A percentile compares a stretch with the other conserved stretches of the same genome.
phyloP scores from a whole-genome alignment of 2,113 vertebrate species.

The Albula goreensis region DNA sequence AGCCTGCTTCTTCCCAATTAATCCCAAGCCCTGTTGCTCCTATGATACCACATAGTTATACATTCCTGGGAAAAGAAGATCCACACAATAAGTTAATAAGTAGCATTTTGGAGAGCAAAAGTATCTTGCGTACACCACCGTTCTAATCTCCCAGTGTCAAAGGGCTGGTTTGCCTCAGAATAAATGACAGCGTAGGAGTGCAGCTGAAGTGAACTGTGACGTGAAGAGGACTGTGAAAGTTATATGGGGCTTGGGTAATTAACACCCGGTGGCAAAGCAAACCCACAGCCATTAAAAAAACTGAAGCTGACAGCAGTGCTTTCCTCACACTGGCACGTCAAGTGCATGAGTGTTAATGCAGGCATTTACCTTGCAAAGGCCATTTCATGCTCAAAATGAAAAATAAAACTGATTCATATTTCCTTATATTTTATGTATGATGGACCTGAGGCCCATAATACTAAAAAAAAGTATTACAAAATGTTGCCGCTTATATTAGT shows the following conservation, averaged over 20 bases:
- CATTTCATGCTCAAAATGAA: constrained; percentile 40
- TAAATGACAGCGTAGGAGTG: not conserved
- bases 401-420: constrained; percentile 37
- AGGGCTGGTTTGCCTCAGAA: not conserved
- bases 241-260: not conserved
- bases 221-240: not conserved
- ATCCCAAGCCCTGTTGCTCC: no score
- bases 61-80: no score
- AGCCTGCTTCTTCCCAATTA: no score
- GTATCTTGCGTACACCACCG: not conserved
- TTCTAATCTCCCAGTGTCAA: not conserved
- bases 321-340: not conserved
- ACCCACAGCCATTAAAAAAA: not conserved
- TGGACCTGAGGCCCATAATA: constrained; percentile 22
- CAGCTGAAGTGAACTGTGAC: not conserved
- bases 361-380: constrained; percentile 25
- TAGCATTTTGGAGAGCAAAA: not conserved
- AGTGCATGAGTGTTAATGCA: not conserved
- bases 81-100: no score
- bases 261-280: not conserved
- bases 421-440: constrained; percentile 46
- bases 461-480: constrained; percentile 20
- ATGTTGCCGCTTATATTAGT: constrained; percentile 12
- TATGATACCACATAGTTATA: no score
- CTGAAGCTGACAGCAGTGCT: not conserved